phyloP scores from a whole-genome alignment of 2,113 vertebrate genomes.

The Cryptotis parvus region DNA sequence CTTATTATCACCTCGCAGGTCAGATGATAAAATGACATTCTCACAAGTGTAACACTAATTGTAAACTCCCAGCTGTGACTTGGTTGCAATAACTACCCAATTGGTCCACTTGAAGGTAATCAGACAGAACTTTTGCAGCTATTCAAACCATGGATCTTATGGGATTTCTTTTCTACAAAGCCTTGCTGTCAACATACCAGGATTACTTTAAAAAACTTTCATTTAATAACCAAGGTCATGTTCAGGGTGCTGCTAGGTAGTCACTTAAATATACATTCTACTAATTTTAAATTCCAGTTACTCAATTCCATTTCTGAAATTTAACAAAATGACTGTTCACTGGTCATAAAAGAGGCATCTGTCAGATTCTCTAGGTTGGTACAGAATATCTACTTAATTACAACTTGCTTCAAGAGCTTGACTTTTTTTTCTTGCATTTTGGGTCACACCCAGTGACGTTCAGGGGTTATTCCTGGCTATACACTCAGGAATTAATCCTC shows the following conservation, averaged over 20 bases:
- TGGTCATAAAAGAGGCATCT: background rate
- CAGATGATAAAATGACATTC: conserved; percentile 20
- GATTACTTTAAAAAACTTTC: background rate
- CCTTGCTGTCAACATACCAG: background rate
- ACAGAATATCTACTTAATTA: background rate
- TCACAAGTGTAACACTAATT: conserved; percentile 35
- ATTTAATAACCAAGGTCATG: conserved; percentile 42
- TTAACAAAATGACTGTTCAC: conserved; percentile 25
- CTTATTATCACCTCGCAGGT: conserved; percentile 32
- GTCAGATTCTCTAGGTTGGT: background rate
- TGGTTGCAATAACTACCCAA: background rate
- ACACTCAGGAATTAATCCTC: no score
- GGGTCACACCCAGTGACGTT: no score
- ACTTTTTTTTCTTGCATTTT: no score
- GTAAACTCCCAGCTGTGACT: conserved; percentile 39
- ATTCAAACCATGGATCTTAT: background rate
- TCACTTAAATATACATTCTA: conserved; percentile 36
- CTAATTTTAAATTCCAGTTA: conserved; percentile 43
- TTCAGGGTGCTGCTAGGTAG: background rate
- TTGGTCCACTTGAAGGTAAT: background rate
- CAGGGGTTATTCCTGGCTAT: no score
- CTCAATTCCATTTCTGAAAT: conserved; percentile 10
- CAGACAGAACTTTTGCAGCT: background rate
- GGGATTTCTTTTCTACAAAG: conserved; percentile 24
- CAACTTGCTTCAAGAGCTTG: background rate